A percentile compares a stretch with the other conserved stretches of the same genome.
phyloP scores from a whole-genome alignment of 1,140 invertebrate species.

The Hylyphantes graminicola region DNA sequence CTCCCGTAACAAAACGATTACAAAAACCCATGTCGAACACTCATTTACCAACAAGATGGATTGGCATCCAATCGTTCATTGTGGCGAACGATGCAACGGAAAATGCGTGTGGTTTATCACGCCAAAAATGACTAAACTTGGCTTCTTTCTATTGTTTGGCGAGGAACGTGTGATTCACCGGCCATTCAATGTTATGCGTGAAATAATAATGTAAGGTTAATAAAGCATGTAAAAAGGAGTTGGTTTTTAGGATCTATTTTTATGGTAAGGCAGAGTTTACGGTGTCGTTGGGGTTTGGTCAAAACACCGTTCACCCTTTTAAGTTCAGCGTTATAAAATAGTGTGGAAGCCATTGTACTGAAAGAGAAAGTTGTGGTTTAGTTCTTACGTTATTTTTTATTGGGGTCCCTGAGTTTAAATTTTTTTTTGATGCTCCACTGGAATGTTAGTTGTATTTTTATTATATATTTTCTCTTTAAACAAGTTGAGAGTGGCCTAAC shows the following conservation, averaged over 20 bases:
- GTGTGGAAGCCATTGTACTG: not conserved
- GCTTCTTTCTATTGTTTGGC: conserved; percentile 20
- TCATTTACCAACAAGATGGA: conserved; percentile 39
- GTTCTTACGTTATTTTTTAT: not conserved
- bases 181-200: not conserved
- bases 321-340: not conserved
- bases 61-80: conserved; percentile 3
- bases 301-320: conserved; percentile 7
- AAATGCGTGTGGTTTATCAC: conserved; percentile 32
- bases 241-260: conserved; percentile 24
- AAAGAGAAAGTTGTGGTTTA: not conserved
- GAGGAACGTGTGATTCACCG: conserved; percentile 6
- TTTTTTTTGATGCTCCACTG: too few species aligned
- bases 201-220: conserved; percentile 13
- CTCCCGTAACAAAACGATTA: conserved; percentile 41
- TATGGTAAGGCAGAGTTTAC: not conserved
- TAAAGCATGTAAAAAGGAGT: conserved; percentile 3
- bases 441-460: too few species aligned
- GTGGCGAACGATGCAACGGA: conserved; percentile 10
- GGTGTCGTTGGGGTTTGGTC: not conserved
- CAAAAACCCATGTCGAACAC: conserved; percentile 26
- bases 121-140: not conserved
- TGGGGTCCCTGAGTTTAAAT: too few species aligned
- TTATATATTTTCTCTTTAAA: too few species aligned
- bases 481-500: too few species aligned